Evolutionary conservation across 2,888 invertebrate species (phyloP).

Genomic region (Maniola hyperantus): DNA sequence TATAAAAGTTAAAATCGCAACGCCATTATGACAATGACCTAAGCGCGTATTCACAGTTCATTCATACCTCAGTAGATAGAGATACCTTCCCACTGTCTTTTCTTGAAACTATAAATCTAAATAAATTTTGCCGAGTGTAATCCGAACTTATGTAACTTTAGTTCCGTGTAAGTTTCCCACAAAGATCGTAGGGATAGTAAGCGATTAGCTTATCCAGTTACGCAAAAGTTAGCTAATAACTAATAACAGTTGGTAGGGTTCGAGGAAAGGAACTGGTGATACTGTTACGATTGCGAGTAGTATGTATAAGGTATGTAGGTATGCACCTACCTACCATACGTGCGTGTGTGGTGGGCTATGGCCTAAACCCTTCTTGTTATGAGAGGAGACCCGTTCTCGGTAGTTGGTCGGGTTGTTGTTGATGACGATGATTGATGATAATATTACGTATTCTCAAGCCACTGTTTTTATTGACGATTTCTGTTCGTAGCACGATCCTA

Average conservation of each 20-base stretch:
- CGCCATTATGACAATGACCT: neutral
- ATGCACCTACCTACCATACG: no score
- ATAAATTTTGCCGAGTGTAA: constrained; percentile 9
- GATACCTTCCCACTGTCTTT: neutral
- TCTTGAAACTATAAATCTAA: constrained; percentile 14
- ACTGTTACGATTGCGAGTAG: neutral
- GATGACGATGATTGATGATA: no score
- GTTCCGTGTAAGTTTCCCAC: constrained; percentile 16
- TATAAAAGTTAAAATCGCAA: neutral
- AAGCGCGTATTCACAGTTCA: neutral
- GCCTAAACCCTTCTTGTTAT: no score
- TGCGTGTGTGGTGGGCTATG: no score
- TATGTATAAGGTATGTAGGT: no score
- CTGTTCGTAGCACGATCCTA: no score
- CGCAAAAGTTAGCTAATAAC: constrained; percentile 15
- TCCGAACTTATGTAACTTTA: constrained; percentile 13
- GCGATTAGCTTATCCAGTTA: constrained; percentile 23
- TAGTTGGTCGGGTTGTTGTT: no score
- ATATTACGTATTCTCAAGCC: no score
- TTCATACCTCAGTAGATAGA: neutral
- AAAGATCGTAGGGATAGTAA: constrained; percentile 25
- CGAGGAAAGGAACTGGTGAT: neutral
- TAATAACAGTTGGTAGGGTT: constrained; percentile 7
- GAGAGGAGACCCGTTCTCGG: no score
- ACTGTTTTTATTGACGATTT: no score